These are phyloP conservation scores for Agrilus cyanescens DNA, from an alignment of 2,888 invertebrate genomes.

Conservation along the genomic window DNA sequence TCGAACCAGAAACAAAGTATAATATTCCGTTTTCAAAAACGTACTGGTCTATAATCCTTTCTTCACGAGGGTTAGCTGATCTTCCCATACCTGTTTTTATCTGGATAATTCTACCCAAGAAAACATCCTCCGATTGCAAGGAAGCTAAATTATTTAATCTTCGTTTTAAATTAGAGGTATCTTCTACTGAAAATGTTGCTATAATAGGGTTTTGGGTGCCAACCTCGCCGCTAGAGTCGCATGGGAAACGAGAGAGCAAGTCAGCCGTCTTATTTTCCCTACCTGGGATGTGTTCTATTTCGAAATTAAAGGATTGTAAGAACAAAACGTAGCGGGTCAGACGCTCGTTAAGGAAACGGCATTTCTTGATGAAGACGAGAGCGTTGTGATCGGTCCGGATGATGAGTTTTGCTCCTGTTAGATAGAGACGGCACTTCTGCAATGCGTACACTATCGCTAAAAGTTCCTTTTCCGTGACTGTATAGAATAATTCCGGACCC, in stretches of 20 bases:
- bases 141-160: too few relatives aligned
- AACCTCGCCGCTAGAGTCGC: too few relatives aligned
- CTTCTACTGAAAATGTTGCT: not conserved
- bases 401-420: conserved; percentile 4
- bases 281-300: not conserved
- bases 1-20: too few relatives aligned
- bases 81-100: too few relatives aligned
- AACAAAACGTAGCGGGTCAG: not conserved
- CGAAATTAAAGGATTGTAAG: not conserved
- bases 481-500: too few relatives aligned
- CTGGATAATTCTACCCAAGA: too few relatives aligned
- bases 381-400: conserved; percentile 19
- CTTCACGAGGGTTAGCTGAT: too few relatives aligned
- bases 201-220: not conserved
- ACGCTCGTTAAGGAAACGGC: not conserved
- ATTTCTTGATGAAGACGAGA: conserved; percentile 14
- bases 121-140: too few relatives aligned
- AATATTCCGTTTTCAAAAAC: too few relatives aligned
- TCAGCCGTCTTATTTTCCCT: not conserved
- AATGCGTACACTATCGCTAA: conserved; percentile 17
- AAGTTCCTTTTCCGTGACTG: conserved; percentile 21
- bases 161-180: not conserved
- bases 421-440: not conserved
- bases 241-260: not conserved
- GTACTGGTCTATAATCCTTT: too few relatives aligned